These are phyloP conservation scores for Hemibagrus wyckioides DNA, from an alignment of 2,113 vertebrate species.

Conservation along the genomic window DNA sequence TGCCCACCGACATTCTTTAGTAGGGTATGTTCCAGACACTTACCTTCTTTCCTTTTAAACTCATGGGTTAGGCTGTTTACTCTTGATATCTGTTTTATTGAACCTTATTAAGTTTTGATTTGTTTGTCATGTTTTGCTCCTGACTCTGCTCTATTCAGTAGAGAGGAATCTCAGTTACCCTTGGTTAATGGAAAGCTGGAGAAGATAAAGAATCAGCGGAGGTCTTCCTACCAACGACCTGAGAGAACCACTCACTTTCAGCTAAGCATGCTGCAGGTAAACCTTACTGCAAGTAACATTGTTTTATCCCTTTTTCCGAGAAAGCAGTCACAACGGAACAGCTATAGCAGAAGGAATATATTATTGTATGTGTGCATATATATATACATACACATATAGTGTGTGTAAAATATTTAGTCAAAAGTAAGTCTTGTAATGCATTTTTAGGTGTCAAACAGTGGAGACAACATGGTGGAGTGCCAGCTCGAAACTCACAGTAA, in stretches of 20 bases:
- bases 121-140: neutral
- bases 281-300: neutral
- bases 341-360: neutral
- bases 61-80: neutral
- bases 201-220: slow-evolving; percentile 77
- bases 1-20: slow-evolving; percentile 64
- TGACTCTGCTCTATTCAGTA: slow-evolving; percentile 68
- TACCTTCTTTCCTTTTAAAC: slow-evolving; percentile 8
- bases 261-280: slow-evolving; percentile 85
- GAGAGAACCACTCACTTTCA: slow-evolving; percentile 86
- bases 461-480: slow-evolving; percentile 93
- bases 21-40: slow-evolving; percentile 65
- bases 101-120: neutral
- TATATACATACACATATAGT: too few relatives aligned
- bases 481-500: slow-evolving; percentile 92
- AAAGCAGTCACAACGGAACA: neutral
- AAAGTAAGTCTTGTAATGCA: slow-evolving; percentile 1
- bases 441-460: slow-evolving; percentile 80
- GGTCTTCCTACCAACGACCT: slow-evolving; percentile 77
- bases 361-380: too few relatives aligned
- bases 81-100: neutral
- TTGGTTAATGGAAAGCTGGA: slow-evolving; percentile 81
- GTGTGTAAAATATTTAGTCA: too few relatives aligned
- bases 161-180: slow-evolving; percentile 60
- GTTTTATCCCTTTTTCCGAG: neutral